These are phyloP conservation scores for Zalophus californianus DNA, from an alignment of 2,797 vertebrate species.

Conservation along the genomic window DNA sequence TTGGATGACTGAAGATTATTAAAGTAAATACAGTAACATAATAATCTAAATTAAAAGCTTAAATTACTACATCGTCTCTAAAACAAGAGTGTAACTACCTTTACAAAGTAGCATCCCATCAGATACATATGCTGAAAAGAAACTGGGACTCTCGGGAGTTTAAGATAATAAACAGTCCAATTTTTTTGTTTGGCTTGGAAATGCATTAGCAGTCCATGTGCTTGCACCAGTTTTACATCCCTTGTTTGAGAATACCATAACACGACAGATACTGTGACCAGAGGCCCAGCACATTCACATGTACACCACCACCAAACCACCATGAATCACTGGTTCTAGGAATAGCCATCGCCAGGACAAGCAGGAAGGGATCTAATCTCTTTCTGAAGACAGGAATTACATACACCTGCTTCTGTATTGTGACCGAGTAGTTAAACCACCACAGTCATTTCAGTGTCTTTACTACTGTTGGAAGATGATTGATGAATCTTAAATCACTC, in stretches of 20 bases:
- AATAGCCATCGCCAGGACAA: background rate
- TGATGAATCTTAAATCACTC: background rate
- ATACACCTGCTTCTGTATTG: background rate
- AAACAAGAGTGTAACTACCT: background rate
- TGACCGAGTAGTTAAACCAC: background rate
- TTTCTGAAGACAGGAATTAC: background rate
- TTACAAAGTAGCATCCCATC: background rate
- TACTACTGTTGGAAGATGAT: background rate
- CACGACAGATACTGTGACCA: background rate
- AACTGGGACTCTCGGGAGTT: background rate
- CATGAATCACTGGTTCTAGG: background rate
- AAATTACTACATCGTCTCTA: background rate
- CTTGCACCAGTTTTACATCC: background rate
- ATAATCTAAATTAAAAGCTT: constrained; percentile 8
- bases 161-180: background rate
- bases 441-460: background rate
- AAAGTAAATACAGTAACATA: background rate
- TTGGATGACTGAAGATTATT: background rate
- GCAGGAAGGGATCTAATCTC: background rate
- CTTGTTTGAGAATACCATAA: background rate
- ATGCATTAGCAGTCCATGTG: background rate
- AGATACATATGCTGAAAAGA: background rate
- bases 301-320: background rate
- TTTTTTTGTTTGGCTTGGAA: background rate
- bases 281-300: background rate